These are phyloP conservation scores for Pitta sordida DNA, from an alignment of 2,113 vertebrate species.

Conservation along the genomic window DNA sequence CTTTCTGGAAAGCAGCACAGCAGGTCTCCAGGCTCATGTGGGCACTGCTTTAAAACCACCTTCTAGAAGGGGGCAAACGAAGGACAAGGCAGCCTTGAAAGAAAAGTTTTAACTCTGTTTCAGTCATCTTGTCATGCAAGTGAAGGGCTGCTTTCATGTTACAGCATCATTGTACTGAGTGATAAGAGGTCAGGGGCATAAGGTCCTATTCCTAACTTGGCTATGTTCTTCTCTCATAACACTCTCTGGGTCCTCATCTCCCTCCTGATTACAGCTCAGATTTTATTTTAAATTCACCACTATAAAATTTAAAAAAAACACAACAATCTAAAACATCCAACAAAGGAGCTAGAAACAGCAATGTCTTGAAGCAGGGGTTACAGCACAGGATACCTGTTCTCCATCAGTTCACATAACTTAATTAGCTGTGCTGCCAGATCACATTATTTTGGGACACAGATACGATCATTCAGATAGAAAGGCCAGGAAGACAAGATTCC, in stretches of 20 bases:
- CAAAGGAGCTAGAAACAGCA: background rate
- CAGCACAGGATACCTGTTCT: background rate
- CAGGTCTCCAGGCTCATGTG: background rate
- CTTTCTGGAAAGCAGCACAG: constrained; percentile 42
- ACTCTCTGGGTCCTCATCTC: background rate
- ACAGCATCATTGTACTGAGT: fast-evolving
- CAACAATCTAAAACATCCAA: background rate
- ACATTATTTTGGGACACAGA: background rate
- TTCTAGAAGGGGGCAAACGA: background rate
- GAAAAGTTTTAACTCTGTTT: background rate
- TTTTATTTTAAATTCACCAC: background rate
- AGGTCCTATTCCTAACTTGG: background rate
- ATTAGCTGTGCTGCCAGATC: background rate
- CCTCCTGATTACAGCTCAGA: background rate
- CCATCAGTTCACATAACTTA: background rate
- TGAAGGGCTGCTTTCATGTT: background rate
- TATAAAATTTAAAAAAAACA: background rate
- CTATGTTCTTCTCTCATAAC: background rate
- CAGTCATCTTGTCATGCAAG: background rate
- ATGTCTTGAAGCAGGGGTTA: background rate
- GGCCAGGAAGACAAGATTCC: background rate
- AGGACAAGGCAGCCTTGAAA: constrained; percentile 39
- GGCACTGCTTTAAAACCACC: background rate
- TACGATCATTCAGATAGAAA: background rate
- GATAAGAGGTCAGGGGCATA: constrained; percentile 1